phyloP scores from a whole-genome alignment of 2,113 vertebrate genomes.

The Laticauda laticaudata region DNA sequence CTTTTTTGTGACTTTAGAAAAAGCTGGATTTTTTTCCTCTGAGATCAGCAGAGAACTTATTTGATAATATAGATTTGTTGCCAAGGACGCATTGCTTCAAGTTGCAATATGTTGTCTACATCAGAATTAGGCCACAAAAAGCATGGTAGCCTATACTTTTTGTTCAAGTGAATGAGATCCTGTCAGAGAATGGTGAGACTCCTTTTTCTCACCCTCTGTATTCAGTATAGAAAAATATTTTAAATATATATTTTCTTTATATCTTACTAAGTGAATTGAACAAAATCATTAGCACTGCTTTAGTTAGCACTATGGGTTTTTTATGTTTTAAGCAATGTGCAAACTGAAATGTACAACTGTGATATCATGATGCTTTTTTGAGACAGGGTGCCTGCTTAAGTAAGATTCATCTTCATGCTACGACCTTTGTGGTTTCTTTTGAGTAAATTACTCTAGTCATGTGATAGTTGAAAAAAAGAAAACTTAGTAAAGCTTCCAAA shows the following conservation, averaged over 20 bases:
- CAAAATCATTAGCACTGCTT: constrained; percentile 36
- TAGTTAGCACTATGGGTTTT: constrained; percentile 30
- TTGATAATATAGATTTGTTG: too few relatives aligned
- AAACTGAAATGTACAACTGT: constrained; percentile 56
- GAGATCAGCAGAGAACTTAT: too few relatives aligned
- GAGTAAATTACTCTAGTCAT: constrained; percentile 32
- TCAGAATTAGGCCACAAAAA: neutral
- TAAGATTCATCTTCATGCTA: constrained; percentile 51
- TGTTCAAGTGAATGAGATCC: neutral
- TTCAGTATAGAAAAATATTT: constrained; percentile 7
- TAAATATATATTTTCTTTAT: constrained; percentile 13
- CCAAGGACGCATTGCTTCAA: too few relatives aligned
- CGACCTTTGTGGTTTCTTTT: constrained; percentile 53
- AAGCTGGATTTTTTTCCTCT: too few relatives aligned
- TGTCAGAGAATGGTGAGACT: neutral
- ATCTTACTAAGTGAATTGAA: constrained; percentile 29
- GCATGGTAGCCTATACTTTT: neutral
- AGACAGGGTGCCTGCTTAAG: constrained; percentile 58
- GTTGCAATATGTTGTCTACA: neutral
- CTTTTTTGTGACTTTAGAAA: too few relatives aligned
- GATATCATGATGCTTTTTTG: constrained; percentile 47
- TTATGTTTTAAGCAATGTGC: constrained; percentile 55
- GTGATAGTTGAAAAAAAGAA: constrained; percentile 43
- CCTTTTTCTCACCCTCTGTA: neutral
- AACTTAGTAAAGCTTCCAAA: constrained; percentile 53